Evolutionary conservation across 23 tunicate species (phyloP), one percentile per base, ranked within the genome.

Genomic region (Diplosoma virens): DNA sequence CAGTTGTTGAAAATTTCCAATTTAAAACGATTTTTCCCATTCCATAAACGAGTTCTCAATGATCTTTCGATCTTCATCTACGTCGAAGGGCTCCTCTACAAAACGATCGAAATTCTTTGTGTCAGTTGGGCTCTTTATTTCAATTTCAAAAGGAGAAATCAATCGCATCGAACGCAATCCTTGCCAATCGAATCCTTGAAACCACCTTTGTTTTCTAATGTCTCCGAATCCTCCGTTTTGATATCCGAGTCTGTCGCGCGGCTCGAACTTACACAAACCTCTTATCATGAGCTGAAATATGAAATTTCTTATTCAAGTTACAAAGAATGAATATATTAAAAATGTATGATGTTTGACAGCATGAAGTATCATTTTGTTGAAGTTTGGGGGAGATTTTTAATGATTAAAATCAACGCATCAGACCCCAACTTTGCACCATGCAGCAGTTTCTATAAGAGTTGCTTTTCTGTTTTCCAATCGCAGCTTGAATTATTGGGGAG

Each of bases 171-270:
- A 33, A 17, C 87, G 54, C 20, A 77, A 78, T 14, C 83, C 97
- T 47, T 90, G 89, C 97, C 97, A 90, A 66, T 90, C 84, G 67
- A 90, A 90, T 17, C 97, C 89, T 31, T 85, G 88, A 63, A 59
- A 90, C 97, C 97, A 90, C 32, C 97, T 34, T 30, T 84, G 89
- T 79, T 90, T 90, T 23, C 97, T 61, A 36, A 90, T 82, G 70
- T 90, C 97, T 30, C 69, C 68, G 2, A 84, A 72, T 4, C 97
- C 97, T 1, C 88, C 85, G 20, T 63, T 67, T 65, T 66, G 77
- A 71, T 79, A 79, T 3, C 97, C 97, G 17, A 90, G 77, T 35
- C 97, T 33, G 58, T 79, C 83, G 6, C 79, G 83, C 30, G 90
- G 90, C 33, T 90, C 97, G n/a, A 82, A 73, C 55, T 79, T 79